Conservation (phyloP, 2,888 invertebrate species). For the Psylliodes chrysocephalus region DNA sequence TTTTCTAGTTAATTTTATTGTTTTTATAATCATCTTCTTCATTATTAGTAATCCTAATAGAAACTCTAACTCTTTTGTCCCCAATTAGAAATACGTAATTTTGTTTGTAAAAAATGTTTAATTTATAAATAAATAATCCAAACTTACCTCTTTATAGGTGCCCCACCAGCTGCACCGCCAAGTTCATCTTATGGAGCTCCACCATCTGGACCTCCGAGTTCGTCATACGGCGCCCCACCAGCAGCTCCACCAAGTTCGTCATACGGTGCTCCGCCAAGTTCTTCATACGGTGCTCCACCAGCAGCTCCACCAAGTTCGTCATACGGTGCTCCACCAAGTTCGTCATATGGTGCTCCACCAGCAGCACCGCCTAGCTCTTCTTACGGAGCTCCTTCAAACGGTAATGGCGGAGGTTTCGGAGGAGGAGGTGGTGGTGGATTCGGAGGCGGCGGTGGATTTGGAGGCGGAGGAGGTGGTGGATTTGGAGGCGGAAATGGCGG, state of each 20-base stretch:
- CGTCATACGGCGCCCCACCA: slow-evolving; percentile 49
- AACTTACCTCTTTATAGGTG: too few relatives aligned
- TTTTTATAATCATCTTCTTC: too few relatives aligned
- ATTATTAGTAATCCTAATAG: too few relatives aligned
- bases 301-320: slow-evolving; percentile 42
- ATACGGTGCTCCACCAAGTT: too few relatives aligned
- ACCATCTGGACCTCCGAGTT: slow-evolving; percentile 60
- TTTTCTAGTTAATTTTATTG: too few relatives aligned
- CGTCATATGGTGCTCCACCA: slow-evolving; percentile 53
- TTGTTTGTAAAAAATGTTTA: too few relatives aligned
- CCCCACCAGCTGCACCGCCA: slow-evolving; percentile 56
- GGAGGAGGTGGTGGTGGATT: slow-evolving; percentile 42
- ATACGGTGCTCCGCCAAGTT: slow-evolving; percentile 54
- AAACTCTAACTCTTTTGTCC: too few relatives aligned
- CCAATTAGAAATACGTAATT: too few relatives aligned
- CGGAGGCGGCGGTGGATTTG: slow-evolving; percentile 37
- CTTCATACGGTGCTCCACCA: slow-evolving; percentile 58
- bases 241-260: slow-evolving; percentile 60
- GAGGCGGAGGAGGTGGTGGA: slow-evolving; percentile 39
- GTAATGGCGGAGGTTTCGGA: slow-evolving; percentile 37
- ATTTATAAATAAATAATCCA: too few relatives aligned
- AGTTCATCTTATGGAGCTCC: slow-evolving; percentile 53
- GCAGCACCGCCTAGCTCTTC: slow-evolving; percentile 57
- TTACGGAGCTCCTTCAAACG: slow-evolving; percentile 49
- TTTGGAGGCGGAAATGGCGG: slow-evolving; percentile 37